Percentiles rank a stretch among this genome's conserved stretches.
phyloP scores from a whole-genome alignment of 2,113 vertebrate genomes.

The Tapirus terrestris region DNA sequence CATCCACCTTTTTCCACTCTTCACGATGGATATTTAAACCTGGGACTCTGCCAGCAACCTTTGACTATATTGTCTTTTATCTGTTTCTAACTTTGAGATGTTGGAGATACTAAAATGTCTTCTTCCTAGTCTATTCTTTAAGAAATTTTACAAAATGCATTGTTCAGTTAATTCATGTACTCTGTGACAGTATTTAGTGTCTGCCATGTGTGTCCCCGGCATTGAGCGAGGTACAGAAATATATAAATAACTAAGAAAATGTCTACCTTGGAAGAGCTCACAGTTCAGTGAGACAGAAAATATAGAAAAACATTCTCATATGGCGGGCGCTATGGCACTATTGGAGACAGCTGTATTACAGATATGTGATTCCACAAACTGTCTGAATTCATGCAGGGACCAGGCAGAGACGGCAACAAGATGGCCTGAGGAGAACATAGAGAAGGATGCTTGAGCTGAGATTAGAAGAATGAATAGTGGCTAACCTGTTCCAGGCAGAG shows the following conservation, averaged over 20 bases:
- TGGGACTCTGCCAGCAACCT: not conserved
- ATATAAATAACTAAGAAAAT: not conserved
- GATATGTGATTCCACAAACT: not conserved
- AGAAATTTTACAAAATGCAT: not conserved
- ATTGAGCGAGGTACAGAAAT: not conserved
- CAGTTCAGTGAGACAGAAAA: not conserved
- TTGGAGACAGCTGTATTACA: not conserved
- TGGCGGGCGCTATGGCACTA: not conserved
- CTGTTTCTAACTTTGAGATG: not conserved
- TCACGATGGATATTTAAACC: not conserved
- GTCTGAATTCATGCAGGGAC: not conserved
- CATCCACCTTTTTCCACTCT: not conserved
- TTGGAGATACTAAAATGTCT: not conserved
- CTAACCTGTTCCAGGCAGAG: not conserved
- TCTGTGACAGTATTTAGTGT: not conserved
- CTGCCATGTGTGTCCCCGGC: not conserved
- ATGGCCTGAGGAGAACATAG: not conserved
- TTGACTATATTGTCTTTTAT: not conserved
- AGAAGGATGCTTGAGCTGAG: not conserved
- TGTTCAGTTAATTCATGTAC: not conserved
- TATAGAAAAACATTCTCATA: not conserved
- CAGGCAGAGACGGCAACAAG: not conserved
- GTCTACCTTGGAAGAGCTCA: not conserved
- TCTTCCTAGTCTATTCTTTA: not conserved
- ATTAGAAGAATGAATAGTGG: not conserved